These are phyloP conservation scores for Octomys mimax DNA, from an alignment of 2,797 vertebrate species.

Conservation along the genomic window DNA sequence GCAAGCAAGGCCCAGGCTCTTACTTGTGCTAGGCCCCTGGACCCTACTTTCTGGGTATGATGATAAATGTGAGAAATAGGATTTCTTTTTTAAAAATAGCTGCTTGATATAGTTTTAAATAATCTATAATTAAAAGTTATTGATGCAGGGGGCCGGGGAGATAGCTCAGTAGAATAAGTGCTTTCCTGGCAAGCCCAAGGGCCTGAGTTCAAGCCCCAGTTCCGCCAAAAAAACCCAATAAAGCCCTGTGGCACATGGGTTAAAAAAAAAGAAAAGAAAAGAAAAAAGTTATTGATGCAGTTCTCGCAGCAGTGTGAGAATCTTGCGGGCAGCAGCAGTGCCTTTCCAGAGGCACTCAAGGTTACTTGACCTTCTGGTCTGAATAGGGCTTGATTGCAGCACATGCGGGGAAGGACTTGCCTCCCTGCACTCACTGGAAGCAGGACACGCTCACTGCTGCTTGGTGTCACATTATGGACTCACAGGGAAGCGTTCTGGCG, in stretches of 20 bases:
- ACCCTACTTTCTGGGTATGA: background rate
- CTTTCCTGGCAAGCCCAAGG: too few species aligned
- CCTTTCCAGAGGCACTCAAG: constrained; percentile 7
- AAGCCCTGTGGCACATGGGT: too few species aligned
- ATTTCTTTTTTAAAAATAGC: background rate
- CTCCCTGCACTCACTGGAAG: background rate
- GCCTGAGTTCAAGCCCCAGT: background rate
- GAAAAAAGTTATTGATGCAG: constrained; percentile 12
- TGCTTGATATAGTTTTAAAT: constrained; percentile 38
- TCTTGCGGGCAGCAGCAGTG: background rate
- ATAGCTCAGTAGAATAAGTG: too few species aligned
- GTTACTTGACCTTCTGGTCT: background rate
- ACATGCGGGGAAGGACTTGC: background rate
- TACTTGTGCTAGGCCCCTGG: background rate
- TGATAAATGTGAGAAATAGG: constrained; percentile 16
- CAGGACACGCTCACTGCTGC: background rate
- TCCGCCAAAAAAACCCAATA: too few species aligned
- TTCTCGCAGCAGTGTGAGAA: background rate
- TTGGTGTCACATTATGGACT: background rate
- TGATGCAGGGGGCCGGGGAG: background rate
- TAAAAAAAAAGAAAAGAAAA: too few species aligned
- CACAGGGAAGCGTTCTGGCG: background rate
- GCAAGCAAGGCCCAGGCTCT: background rate
- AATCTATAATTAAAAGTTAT: constrained; percentile 21
- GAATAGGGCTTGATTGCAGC: constrained; percentile 7